Conservation (phyloP, 1,140 invertebrate species). For the Drosophila ambigua region DNA sequence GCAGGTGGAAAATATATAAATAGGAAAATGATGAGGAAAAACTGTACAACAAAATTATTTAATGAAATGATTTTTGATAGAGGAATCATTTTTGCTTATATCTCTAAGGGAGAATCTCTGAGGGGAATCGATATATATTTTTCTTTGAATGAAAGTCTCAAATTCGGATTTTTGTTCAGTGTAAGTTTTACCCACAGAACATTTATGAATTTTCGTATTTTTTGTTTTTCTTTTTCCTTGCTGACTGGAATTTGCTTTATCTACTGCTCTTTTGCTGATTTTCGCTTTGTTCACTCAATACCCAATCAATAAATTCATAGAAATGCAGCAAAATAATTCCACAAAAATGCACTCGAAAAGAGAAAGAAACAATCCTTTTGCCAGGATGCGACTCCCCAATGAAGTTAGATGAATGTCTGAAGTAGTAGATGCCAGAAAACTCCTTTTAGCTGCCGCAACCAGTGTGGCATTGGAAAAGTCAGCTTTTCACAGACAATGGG, state of each 20-base stretch:
- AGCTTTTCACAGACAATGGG: conserved; percentile 41
- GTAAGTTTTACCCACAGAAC: conserved; percentile 6
- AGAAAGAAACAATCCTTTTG: neutral
- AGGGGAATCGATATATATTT: too few relatives aligned
- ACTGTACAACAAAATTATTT: too few relatives aligned
- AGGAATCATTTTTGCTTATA: too few relatives aligned
- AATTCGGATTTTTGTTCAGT: conserved; percentile 1
- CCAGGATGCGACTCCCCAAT: neutral
- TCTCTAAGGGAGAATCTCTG: too few relatives aligned
- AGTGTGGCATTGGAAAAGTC: conserved; percentile 27
- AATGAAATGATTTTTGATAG: neutral
- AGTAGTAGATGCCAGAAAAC: conserved; percentile 13
- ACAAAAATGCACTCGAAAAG: conserved; percentile 35
- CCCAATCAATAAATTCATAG: conserved; percentile 68
- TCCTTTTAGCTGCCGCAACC: conserved; percentile 15
- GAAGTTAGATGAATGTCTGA: conserved; percentile 42
- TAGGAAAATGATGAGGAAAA: too few relatives aligned
- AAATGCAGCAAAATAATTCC: conserved; percentile 63
- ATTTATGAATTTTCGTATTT: conserved; percentile 39
- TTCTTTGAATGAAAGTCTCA: too few relatives aligned
- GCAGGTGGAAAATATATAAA: conserved; percentile 12
- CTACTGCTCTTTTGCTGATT: conserved; percentile 24
- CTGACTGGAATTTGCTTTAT: neutral
- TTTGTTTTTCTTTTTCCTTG: neutral
- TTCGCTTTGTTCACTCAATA: conserved; percentile 31